Conservation (phyloP, 2,888 invertebrate species). For the Microctonus aethiopoides region DNA sequence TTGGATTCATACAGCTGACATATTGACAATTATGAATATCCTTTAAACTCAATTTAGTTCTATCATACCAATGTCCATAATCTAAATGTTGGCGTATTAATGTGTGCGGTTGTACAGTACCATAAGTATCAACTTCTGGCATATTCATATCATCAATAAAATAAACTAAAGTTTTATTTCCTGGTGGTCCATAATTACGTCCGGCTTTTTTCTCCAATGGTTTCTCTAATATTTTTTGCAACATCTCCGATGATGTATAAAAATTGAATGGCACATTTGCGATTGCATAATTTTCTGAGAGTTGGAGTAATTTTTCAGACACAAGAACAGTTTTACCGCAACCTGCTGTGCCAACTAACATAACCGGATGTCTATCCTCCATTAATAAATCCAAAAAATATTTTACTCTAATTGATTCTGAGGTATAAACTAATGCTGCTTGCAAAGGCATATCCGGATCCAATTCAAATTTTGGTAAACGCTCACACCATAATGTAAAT, state of each 20-base stretch:
- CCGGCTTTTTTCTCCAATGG: slow-evolving; percentile 95
- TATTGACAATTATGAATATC: slow-evolving; percentile 98
- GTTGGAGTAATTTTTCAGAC: slow-evolving; percentile 71
- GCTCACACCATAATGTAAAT: slow-evolving; percentile 90
- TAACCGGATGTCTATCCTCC: slow-evolving; percentile 89
- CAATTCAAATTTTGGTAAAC: slow-evolving; percentile 89
- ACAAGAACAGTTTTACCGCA: slow-evolving; percentile 89
- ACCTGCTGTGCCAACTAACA: slow-evolving; percentile 94
- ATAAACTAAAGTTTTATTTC: slow-evolving; percentile 91
- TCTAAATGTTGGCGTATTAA: slow-evolving; percentile 95
- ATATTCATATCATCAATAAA: slow-evolving; percentile 99
- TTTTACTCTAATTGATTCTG: slow-evolving; percentile 90
- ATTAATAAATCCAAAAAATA: slow-evolving; percentile 91
- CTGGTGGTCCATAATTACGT: slow-evolving; percentile 94
- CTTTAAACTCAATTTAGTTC: slow-evolving; percentile 87
- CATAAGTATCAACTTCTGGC: slow-evolving; percentile 93
- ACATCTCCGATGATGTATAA: slow-evolving; percentile 94
- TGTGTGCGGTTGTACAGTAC: slow-evolving; percentile 96
- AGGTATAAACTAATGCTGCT: slow-evolving; percentile 92
- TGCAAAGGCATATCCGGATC: slow-evolving; percentile 92
- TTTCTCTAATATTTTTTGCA: slow-evolving; percentile 92
- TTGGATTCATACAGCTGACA: slow-evolving; percentile 97
- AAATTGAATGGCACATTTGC: slow-evolving; percentile 96
- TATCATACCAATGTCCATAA: slow-evolving; percentile 95
- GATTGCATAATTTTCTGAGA: slow-evolving; percentile 88